Evolutionary conservation across 2,113 vertebrate species (phyloP).

Genomic region (Podocnemis expansa): DNA sequence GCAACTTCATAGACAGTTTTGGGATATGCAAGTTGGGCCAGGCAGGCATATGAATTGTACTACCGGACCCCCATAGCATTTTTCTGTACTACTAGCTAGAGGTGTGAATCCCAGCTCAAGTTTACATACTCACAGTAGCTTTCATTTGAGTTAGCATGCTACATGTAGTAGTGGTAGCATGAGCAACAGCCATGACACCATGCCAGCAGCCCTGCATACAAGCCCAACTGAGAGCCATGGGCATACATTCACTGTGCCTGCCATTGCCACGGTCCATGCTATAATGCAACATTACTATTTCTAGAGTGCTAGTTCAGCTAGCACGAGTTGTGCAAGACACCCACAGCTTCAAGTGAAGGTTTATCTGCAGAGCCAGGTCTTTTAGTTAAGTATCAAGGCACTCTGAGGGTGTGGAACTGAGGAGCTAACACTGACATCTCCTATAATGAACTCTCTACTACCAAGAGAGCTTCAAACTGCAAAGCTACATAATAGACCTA

Average conservation of each 20-base stretch:
- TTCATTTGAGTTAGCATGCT: too few relatives aligned
- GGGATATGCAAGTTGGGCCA: constrained; percentile 23
- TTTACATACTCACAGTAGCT: too few relatives aligned
- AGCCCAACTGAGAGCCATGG: not conserved
- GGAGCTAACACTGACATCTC: not conserved
- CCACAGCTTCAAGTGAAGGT: not conserved
- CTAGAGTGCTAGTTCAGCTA: not conserved
- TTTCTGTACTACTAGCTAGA: too few relatives aligned
- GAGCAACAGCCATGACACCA: too few relatives aligned
- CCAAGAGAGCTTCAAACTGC: not conserved
- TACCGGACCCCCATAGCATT: not conserved
- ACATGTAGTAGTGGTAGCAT: too few relatives aligned
- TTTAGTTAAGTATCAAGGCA: not conserved
- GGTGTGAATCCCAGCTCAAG: too few relatives aligned
- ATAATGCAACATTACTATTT: not conserved
- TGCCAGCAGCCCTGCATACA: too few relatives aligned
- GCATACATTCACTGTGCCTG: not conserved
- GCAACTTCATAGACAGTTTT: constrained; percentile 14
- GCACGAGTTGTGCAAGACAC: not conserved
- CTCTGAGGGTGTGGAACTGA: not conserved
- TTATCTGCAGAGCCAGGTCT: not conserved
- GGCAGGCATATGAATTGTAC: constrained; percentile 22
- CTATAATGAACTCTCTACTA: not conserved
- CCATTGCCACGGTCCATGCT: not conserved
- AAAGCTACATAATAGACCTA: not conserved